Evolutionary conservation across 2,888 invertebrate species (phyloP), one percentile per base, ranked within the genome.

Genomic region (Eudemis profundana): DNA sequence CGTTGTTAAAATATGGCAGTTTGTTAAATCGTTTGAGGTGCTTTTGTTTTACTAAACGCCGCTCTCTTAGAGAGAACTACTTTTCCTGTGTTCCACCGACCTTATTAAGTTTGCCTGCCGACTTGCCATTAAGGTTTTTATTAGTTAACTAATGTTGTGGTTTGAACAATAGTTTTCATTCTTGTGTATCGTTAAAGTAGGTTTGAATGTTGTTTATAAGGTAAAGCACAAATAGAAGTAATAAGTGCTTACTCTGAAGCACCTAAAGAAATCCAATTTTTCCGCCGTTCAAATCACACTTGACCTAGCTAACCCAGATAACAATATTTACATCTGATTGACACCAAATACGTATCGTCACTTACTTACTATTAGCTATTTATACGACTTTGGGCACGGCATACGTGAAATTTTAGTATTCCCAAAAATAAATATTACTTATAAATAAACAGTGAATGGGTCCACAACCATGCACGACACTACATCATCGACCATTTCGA

Each of bases 1-100:
- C 83, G 92, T 92, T 92, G 92, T 92, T 92, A 92, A 92, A 90
- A 92, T 92, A 92, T 92, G 91, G 90, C 92, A 91, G 92, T 91
- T 91, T 90, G 91, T 92, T 91, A 91, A 89, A 91, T 88, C 85
- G 86, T 89, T 89, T 79, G 78, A 78, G 74, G 75, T 84, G 85
- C 88, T 90, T 92, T 92, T 91, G 91, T 91, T 91, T 92, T 85
- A 86, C 81, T 82, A 83, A 86, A 86, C 82, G 79, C 87, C 85
- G 84, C 86, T 81, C 86, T 85, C 84, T 85, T 82, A 81, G 71
- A 81, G 76, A 77, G 77, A 78, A 78, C 78, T 70, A 76, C 76
- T 79, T 79, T 85, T 80, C 80, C 85, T 85, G 87, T 85, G 81
- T 82, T 79, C 71, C 71, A 72, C 75, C 74, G 70, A 74, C 73